A percentile compares a stretch with the other conserved stretches of the same genome.
Evolutionary conservation across 2,888 invertebrate species (phyloP).

Genomic region (Drosophila setosimentum): DNA sequence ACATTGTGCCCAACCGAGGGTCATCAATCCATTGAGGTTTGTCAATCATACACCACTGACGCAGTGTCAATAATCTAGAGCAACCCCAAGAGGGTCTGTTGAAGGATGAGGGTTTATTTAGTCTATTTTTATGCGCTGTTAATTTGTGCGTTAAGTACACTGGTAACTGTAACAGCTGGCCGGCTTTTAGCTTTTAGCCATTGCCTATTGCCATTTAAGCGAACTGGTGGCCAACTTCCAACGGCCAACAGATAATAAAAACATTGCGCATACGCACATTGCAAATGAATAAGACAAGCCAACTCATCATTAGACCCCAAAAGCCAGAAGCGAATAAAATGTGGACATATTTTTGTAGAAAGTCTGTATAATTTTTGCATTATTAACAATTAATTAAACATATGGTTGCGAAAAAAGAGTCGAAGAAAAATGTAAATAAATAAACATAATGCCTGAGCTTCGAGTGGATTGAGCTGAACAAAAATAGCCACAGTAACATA

Average conservation of each 20-base stretch:
- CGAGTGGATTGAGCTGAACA: slow-evolving; percentile 52
- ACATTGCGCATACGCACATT: slow-evolving; percentile 59
- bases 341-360: slow-evolving; percentile 67
- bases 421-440: slow-evolving; percentile 38
- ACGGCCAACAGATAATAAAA: slow-evolving; percentile 30
- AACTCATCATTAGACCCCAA: slow-evolving; percentile 47
- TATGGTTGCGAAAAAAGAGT: slow-evolving; percentile 54
- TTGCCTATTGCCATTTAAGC: slow-evolving; percentile 30
- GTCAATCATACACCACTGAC: slow-evolving; percentile 59
- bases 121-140: slow-evolving; percentile 70
- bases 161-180: slow-evolving; percentile 64
- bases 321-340: slow-evolving; percentile 63
- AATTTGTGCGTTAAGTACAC: slow-evolving; percentile 69
- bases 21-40: slow-evolving; percentile 59
- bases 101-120: slow-evolving; percentile 3
- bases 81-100: not conserved
- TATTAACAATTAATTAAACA: slow-evolving; percentile 66
- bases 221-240: slow-evolving; percentile 21
- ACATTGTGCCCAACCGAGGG: slow-evolving; percentile 22
- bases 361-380: slow-evolving; percentile 72
- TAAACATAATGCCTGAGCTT: slow-evolving; percentile 46
- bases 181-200: slow-evolving; percentile 20
- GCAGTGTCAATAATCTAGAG: slow-evolving; percentile 52
- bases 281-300: slow-evolving; percentile 43
- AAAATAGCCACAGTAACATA: slow-evolving; percentile 57